Evolutionary conservation across 2,888 invertebrate genomes (phyloP), one percentile per base, ranked within the genome.

Genomic region (Aphidius colemani): DNA sequence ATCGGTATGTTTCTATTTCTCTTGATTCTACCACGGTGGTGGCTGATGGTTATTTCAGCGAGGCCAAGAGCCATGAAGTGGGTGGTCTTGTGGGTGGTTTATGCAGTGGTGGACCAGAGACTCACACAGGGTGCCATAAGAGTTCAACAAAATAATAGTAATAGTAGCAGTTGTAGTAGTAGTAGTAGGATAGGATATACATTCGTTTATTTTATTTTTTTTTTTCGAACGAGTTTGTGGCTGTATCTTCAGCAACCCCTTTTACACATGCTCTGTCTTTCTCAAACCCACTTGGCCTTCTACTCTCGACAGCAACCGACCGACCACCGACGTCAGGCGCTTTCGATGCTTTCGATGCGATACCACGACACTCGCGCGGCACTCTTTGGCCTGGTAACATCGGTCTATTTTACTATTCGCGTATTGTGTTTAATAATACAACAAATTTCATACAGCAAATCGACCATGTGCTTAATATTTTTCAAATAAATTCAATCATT

Each of bases 371-470:
- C 77, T 81, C 80, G 78, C 75, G 80, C 75, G 78, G 78, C 75
- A 78, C 75, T 77, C 76, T 72, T 75, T 76, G 76, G 72, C 75
- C 74, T 74, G 79, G 73, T 71, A 73, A 74, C 78, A 76, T 81
- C 79, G 78, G 59, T n/a, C 60, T 57, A 53, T 57, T 63, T 61
- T 53, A 39, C 43, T 53, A 18, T 53, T 6, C 53, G 48, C 45
- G 56, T n/a, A n/a, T 48, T 18, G 13, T 18, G 13, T 13, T 13
- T 18, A 18, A 18, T 18, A 18, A 18, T 18, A 18, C 13, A 18
- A 41, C 13, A 18, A n/a, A n/a, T n/a, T n/a, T 18, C 13, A 18
- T 18, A 10, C 3, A 39, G n/a, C 10, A n/a, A 7, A 10, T 10
- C 41, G 7, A 53, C 51, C 13, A 51, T 51, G 40, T 41, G 5